A percentile compares a stretch with the other conserved stretches of the same genome.
Evolutionary conservation across 2,888 invertebrate species (phyloP).

Genomic region (Clanis bilineata): DNA sequence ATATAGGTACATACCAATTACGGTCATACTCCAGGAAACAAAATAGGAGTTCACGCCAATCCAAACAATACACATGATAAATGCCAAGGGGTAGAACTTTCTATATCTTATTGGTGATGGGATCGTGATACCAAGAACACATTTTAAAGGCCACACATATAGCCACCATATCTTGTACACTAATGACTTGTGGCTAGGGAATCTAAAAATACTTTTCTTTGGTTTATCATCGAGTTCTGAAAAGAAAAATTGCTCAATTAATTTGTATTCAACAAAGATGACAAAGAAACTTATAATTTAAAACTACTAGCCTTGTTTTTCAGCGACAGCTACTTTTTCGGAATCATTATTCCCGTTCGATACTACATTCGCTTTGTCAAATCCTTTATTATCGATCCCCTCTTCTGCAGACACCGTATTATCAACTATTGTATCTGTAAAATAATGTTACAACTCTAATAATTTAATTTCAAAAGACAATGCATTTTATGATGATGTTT

Average conservation of each 20-base stretch:
- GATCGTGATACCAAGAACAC: slow-evolving; percentile 85
- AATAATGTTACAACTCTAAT: background rate
- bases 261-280: background rate
- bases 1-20: slow-evolving; percentile 86
- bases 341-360: slow-evolving; percentile 31
- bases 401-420: slow-evolving; percentile 62
- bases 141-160: slow-evolving; percentile 87
- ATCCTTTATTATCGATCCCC: slow-evolving; percentile 59
- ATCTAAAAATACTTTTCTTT: slow-evolving; percentile 64
- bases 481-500: background rate
- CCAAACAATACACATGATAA: slow-evolving; percentile 93
- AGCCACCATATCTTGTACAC: slow-evolving; percentile 83
- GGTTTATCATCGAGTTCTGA: slow-evolving; percentile 39
- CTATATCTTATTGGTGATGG: slow-evolving; percentile 86
- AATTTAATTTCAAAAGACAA: background rate
- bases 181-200: slow-evolving; percentile 59
- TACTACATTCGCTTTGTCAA: slow-evolving; percentile 33
- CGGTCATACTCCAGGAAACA: slow-evolving; percentile 95
- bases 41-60: slow-evolving; percentile 93
- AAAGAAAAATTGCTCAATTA: slow-evolving; percentile 17
- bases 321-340: slow-evolving; percentile 37
- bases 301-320: slow-evolving; percentile 38
- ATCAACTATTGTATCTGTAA: slow-evolving; percentile 24
- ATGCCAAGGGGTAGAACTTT: slow-evolving; percentile 88
- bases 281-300: background rate